Base-by-base conservation (phyloP, 2,888 invertebrate genomes). In the Melangyna quadrimaculata region DNA sequence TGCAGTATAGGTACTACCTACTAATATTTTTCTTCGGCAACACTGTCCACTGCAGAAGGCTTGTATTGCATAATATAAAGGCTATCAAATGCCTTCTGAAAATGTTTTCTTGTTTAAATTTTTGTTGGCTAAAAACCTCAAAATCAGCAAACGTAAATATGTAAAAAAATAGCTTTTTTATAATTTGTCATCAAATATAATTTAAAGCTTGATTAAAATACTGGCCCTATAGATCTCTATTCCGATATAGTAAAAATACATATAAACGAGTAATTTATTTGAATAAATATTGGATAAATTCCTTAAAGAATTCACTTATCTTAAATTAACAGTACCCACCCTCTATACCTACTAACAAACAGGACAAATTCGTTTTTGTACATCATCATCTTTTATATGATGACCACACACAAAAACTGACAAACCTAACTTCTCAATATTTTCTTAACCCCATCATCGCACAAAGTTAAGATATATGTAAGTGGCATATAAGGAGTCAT, bases 341-440 rank as follows among this genome's bases (percentile, higher is more conserved):
- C n/a, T n/a, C n/a, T n/a, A n/a, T n/a, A n/a, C 12, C 17, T 19
- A 35, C 22, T 3, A 14, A 14, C n/a, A 45, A 45, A 45, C 10
- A 53, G 22, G 45, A 61, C 59, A 78, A 82, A 69, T 70, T 78
- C 63, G 61, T 55, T 73, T 63, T 73, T 40, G 9, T 43, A 10
- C 17, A 12, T 69, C 61, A 63, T 43, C 69, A 78, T 78, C 69
- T 78, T 83, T 69, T 35, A 59, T 35, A 59, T 83, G 82, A 73
- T 83, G 78, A 83, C 78, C 82, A 73, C 61, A 78, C 82, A 78
- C 32, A 82, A 83, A 70, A 78, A 55, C n/a, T 61, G 22, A 59
- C 70, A 59, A 75, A 63, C 10, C 10, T 29, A 14, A 22, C 19
- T 45, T 24, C 29, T 51, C 40, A 55, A 70, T 43, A 43, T 43